Evolutionary conservation across 2,113 vertebrate species (phyloP).

Genomic region (Numenius arquata): DNA sequence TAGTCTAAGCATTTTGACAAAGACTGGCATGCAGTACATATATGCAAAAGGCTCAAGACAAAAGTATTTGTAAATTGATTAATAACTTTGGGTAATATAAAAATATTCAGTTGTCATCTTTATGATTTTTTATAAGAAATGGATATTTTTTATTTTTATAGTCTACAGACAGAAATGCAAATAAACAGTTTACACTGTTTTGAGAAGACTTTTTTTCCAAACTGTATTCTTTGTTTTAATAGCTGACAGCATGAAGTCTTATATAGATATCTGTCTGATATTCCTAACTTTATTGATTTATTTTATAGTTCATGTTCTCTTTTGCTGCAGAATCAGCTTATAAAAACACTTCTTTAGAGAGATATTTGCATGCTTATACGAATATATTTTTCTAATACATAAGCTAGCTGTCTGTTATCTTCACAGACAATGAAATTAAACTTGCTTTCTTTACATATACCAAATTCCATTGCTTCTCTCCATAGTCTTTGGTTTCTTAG

Average conservation of each 20-base stretch:
- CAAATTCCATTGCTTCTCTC: neutral
- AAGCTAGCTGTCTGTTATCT: neutral
- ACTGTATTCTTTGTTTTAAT: neutral
- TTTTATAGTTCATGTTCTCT: neutral
- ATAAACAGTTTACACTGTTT: neutral
- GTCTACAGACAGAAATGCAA: neutral
- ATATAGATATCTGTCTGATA: neutral
- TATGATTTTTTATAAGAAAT: neutral
- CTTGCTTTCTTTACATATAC: neutral
- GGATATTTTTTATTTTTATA: neutral
- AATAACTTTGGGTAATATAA: neutral
- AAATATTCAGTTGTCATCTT: neutral
- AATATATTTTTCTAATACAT: neutral
- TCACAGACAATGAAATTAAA: neutral
- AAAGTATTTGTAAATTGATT: neutral
- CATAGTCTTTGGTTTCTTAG: neutral
- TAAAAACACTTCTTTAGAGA: neutral
- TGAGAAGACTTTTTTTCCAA: neutral
- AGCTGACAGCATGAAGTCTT: neutral
- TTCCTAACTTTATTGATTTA: neutral
- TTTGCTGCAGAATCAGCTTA: neutral
- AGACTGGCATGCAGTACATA: neutral
- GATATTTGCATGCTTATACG: neutral
- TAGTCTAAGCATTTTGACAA: neutral
- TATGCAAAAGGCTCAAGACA: neutral